phyloP scores from a whole-genome alignment of 1,140 invertebrate genomes.

The Lineus longissimus region DNA sequence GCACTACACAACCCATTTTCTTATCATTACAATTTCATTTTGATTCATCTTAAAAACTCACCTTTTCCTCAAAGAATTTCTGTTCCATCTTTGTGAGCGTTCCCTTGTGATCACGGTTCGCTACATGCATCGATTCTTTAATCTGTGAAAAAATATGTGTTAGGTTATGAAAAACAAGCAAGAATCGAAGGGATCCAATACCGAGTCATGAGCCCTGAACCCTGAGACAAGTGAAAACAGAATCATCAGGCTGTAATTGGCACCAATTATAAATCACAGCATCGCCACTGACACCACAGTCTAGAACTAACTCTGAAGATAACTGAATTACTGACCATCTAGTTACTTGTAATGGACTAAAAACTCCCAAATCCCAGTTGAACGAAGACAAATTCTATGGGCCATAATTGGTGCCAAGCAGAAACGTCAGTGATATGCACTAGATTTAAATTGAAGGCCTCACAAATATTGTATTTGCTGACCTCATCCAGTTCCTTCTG shows the following conservation, averaged over 20 bases:
- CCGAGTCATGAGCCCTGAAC: neutral
- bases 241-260: no score
- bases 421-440: neutral
- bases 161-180: neutral
- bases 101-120: constrained; percentile 49
- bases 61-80: constrained; percentile 55
- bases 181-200: neutral
- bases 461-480: no score
- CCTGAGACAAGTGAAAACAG: no score
- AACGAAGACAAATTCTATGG: neutral
- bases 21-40: no score
- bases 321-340: no score
- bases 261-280: no score
- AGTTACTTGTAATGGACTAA: constrained; percentile 18
- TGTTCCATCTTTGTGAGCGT: constrained; percentile 49
- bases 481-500: constrained; percentile 50
- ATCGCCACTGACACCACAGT: no score
- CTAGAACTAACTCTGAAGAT: no score
- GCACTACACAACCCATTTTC: no score
- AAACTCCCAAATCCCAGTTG: neutral
- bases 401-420: neutral
- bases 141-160: constrained; percentile 32
- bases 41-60: no score
- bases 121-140: constrained; percentile 48
- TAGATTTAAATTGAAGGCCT: no score